Base-by-base conservation (phyloP, 2,888 invertebrate genomes). In the Ornithoptera alexandrae region DNA sequence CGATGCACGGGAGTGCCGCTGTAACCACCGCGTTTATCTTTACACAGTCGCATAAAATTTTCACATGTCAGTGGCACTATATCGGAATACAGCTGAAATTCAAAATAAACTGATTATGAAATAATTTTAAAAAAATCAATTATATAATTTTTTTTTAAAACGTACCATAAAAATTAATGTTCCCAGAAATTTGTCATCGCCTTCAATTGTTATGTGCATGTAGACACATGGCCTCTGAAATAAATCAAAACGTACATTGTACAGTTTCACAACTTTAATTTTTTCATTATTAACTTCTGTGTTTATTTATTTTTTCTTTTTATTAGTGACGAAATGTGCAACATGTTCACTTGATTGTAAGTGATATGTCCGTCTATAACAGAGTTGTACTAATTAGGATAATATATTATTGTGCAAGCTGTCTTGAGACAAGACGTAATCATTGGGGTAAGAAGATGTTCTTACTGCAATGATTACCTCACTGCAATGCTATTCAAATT, bases 1-100 rank as follows among this genome's bases (percentile, higher is more conserved):
- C 96, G 92, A 78, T 95, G 95, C 22, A 96, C 86, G 3, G 93
- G 90, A 0, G 94, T 93, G 63, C 94, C 93, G 50, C 87, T 81
- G 79, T 94, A 94, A 10, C 94, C 94, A 8, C 91, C 89, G 56
- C 76, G 85, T 61, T 75, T 86, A 5, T 81, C 81, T 59, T 84
- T 86, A 78, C 94, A 95, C 24, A 93, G 87, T 22, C 93, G 92
- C 36, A 94, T 78, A 76, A 95, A 95, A 75, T 94, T 93, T 66
- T 93, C 90, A 74, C 94, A 93, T 0, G 94, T 94, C 53, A 82
- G 76, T 1, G 95, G 95, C 1, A 93, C 90, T 70, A 94, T 76
- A 77, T 95, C 94, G 10, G 91, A 81, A 78, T 94, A 95, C 15
- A 95, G 81, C 95, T 95, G 75, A 50, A 69, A 72, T 30, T 60